A percentile compares a stretch with the other conserved stretches of the same genome.
Evolutionary conservation across 2,797 vertebrate genomes (phyloP).

Genomic region (Alfaro cultratus): DNA sequence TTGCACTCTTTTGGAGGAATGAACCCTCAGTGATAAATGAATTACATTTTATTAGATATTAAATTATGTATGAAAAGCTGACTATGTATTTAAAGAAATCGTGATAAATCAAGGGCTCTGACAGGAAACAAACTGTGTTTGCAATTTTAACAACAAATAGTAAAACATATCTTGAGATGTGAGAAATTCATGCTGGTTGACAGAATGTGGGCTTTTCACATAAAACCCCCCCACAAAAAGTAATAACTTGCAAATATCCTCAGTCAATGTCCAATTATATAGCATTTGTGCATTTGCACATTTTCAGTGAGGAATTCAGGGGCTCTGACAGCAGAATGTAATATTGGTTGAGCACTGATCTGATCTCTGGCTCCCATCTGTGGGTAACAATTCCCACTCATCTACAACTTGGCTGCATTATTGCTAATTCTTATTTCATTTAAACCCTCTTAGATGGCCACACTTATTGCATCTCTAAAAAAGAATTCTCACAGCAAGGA

Average conservation of each 20-base stretch:
- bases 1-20: constrained; percentile 38
- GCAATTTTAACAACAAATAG: constrained; percentile 21
- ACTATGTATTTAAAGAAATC: constrained; percentile 10
- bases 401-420: constrained; percentile 17
- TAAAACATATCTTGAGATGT: constrained; percentile 24
- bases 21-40: constrained; percentile 18
- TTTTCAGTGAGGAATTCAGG: constrained; percentile 19
- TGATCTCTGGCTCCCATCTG: constrained; percentile 34
- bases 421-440: constrained; percentile 41
- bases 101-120: constrained; percentile 9
- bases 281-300: constrained; percentile 24
- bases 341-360: constrained; percentile 49
- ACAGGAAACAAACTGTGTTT: constrained; percentile 30
- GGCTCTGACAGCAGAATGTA: constrained; percentile 32
- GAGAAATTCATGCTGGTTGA: constrained; percentile 11
- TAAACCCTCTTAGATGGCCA: constrained; percentile 9
- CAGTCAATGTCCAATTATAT: constrained; percentile 43
- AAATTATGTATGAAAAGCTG: constrained; percentile 50
- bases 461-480: constrained; percentile 40
- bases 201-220: constrained; percentile 15
- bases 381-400: constrained; percentile 28
- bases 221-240: neutral
- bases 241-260: constrained; percentile 43
- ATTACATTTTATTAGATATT: constrained; percentile 37
- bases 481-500: constrained; percentile 20